phyloP scores from a whole-genome alignment of 2,888 invertebrate species.

The Blastobasis adustella region DNA sequence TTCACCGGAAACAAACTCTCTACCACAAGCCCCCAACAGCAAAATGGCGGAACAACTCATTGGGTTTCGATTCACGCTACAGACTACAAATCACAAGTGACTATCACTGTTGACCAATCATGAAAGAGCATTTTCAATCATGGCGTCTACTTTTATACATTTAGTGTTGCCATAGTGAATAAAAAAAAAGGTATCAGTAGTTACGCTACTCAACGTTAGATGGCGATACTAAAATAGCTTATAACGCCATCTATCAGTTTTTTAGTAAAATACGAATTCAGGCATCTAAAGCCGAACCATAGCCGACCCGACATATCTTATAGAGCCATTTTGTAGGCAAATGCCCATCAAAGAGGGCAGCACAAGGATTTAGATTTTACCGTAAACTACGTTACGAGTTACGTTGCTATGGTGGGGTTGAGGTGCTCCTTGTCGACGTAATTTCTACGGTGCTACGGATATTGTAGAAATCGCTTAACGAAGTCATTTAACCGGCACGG shows the following conservation, averaged over 20 bases:
- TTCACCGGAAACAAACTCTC: slow-evolving; percentile 13
- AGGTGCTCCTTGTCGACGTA: too few species aligned
- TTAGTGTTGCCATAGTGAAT: slow-evolving; percentile 38
- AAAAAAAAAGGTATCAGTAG: slow-evolving; percentile 7
- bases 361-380: neutral
- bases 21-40: slow-evolving; percentile 21
- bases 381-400: too few species aligned
- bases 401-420: too few species aligned
- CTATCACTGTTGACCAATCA: slow-evolving; percentile 49
- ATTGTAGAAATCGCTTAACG: too few species aligned
- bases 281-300: slow-evolving; percentile 6
- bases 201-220: slow-evolving; percentile 17
- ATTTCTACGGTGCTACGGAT: too few species aligned
- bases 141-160: slow-evolving; percentile 49
- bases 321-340: slow-evolving; percentile 14
- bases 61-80: too few species aligned
- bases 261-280: slow-evolving; percentile 21
- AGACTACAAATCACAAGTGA: too few species aligned
- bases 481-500: too few species aligned
- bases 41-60: slow-evolving; percentile 52
- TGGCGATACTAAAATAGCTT: slow-evolving; percentile 6
- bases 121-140: slow-evolving; percentile 42
- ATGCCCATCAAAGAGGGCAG: slow-evolving; percentile 20
- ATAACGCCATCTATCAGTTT: slow-evolving; percentile 25
- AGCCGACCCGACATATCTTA: too few species aligned